Evolutionary conservation across 2,113 vertebrate species (phyloP).

Genomic region (Erythrocebus patas): DNA sequence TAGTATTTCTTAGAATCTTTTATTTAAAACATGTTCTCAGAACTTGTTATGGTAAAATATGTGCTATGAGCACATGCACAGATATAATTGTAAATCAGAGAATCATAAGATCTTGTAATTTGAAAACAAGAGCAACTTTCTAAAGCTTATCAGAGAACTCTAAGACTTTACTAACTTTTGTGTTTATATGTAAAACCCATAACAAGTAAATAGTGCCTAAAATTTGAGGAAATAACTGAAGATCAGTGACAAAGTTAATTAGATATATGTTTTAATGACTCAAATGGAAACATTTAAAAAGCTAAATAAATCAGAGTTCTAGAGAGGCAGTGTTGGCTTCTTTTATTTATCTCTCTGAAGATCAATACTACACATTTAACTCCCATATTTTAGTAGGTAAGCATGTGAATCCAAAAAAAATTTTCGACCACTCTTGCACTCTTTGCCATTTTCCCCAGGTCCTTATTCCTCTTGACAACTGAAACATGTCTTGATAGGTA

Average conservation of each 20-base stretch:
- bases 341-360: background rate
- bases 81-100: background rate
- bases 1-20: background rate
- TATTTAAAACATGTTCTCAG: background rate
- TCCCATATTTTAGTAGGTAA: background rate
- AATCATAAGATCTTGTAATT: background rate
- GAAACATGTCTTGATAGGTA: background rate
- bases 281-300: background rate
- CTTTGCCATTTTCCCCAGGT: background rate
- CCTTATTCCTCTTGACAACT: background rate
- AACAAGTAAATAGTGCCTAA: background rate
- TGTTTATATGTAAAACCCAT: background rate
- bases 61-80: background rate
- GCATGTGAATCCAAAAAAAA: background rate
- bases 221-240: background rate
- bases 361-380: background rate
- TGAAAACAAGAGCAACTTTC: background rate
- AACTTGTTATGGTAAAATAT: background rate
- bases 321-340: background rate
- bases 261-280: background rate
- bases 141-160: background rate
- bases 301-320: background rate
- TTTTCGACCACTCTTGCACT: background rate
- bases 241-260: background rate
- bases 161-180: background rate